Base-by-base conservation (phyloP, 37 sponge, comb jelly and placozoan genomes). In the Oscarella lobularis region DNA sequence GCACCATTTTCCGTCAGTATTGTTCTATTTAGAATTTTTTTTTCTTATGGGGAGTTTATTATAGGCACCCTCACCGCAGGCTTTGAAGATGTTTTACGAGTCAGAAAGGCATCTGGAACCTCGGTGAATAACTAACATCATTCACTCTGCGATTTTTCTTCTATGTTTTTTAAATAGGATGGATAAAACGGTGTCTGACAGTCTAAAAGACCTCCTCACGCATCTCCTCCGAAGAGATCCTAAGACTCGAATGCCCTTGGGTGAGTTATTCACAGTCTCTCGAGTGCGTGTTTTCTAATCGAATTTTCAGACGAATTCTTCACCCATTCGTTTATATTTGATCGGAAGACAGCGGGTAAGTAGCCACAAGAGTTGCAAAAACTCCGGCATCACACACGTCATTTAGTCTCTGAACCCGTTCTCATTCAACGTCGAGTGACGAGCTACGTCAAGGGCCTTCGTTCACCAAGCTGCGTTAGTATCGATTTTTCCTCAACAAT, bases 1-100 rank as follows among this genome's bases (percentile, higher is more conserved):
- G 93, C 98, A 35, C 98, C 98, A 33, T 96, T 92, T 41, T 74
- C 74, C 39, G 93, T 90, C 41, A 87, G 77, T 6, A 37, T 48
- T 9, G 9, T 48, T 48, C 14, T 48, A 20, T 48, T 20, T 48
- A 48, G 14, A 48, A 9, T 48, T 20, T 48, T 48, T 48, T 27
- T 48, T 9, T 27, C 60, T 48, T 48, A 48, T 20, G 9, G 60
- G 20, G 14, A 48, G 9, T 48, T 48, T 48, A 48, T 48, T 70
- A 20, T 70, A 79, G 40, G 80, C 80, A 33, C 38, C 66, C 48
- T 75, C 67, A 32, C 80, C 80, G 3, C 37, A 73, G 32, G 32
- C 48, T 3, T 66, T 79, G 77, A 78, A 69, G 3, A 78, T 38
- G 31, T 79, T 78, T 38, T 79, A 79, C 60, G 80, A 76, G 54